These are phyloP conservation scores for Eriocheir sinensis DNA, from an alignment of 1,140 invertebrate genomes.

Conservation along the genomic window DNA sequence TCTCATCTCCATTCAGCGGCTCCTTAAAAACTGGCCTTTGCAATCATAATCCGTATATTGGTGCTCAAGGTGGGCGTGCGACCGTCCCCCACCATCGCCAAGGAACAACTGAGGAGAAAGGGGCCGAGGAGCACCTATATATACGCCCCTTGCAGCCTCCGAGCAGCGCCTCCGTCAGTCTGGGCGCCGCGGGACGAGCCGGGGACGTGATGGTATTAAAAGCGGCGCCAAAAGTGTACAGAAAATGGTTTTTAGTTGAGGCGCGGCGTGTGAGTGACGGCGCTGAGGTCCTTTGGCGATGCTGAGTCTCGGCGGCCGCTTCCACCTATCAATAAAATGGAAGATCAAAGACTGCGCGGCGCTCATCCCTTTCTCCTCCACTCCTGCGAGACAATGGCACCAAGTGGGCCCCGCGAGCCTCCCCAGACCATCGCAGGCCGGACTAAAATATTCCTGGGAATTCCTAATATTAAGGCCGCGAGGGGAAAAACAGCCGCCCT, in stretches of 20 bases:
- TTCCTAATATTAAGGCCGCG: slow-evolving; percentile 67
- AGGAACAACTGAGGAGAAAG: neutral
- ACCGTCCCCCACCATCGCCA: neutral
- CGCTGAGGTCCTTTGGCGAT: slow-evolving; percentile 52
- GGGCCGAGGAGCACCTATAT: neutral
- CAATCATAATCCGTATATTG: slow-evolving; percentile 73
- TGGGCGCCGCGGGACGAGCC: neutral
- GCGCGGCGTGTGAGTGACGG: slow-evolving; percentile 10
- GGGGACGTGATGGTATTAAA: slow-evolving; percentile 9
- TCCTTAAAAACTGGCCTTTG: slow-evolving; percentile 65
- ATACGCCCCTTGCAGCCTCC: neutral
- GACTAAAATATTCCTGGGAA: slow-evolving; percentile 71
- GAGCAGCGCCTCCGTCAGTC: neutral
- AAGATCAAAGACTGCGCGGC: slow-evolving; percentile 59
- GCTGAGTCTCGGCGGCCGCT: slow-evolving; percentile 43
- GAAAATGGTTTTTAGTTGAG: slow-evolving; percentile 51
- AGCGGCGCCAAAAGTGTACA: neutral
- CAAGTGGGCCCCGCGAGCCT: slow-evolving; percentile 51
- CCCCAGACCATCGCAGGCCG: slow-evolving; percentile 61
- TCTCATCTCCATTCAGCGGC: slow-evolving; percentile 61
- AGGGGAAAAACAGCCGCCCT: neutral
- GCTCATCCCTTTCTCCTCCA: slow-evolving; percentile 67
- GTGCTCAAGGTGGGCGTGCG: neutral
- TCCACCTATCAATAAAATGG: slow-evolving; percentile 73
- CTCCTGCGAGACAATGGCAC: slow-evolving; percentile 67